phyloP scores from a whole-genome alignment of 1,140 invertebrate species.

The Plutomurus gul region DNA sequence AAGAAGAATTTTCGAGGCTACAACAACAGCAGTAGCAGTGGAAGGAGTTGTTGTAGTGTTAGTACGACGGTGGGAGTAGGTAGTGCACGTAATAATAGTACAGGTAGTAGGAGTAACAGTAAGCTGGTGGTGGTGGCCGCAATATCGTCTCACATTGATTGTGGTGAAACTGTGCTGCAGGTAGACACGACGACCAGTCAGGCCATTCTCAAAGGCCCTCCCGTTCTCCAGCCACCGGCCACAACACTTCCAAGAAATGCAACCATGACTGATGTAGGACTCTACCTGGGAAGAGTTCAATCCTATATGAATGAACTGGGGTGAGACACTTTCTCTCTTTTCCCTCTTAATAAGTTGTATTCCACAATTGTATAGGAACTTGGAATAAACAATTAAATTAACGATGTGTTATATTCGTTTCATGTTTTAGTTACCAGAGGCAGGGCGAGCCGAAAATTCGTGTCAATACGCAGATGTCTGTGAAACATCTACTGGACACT shows the following conservation, averaged over 20 bases:
- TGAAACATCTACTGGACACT: slow-evolving; percentile 46
- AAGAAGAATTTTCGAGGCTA: too few species aligned
- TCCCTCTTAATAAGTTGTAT: too few species aligned
- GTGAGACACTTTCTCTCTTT: not conserved
- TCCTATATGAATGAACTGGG: slow-evolving; percentile 48
- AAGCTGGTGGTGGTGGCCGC: too few species aligned
- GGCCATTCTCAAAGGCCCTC: not conserved
- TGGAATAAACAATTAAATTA: not conserved
- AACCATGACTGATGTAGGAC: slow-evolving; percentile 36
- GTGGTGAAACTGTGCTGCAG: not conserved
- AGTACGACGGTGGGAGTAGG: too few species aligned
- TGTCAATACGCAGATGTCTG: slow-evolving; percentile 43
- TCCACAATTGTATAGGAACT: not conserved
- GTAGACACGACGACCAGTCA: not conserved
- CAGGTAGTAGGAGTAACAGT: too few species aligned
- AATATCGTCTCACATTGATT: too few species aligned
- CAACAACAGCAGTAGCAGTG: too few species aligned
- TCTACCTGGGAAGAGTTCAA: slow-evolving; percentile 46
- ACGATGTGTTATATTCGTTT: not conserved
- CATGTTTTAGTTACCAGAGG: slow-evolving; percentile 41
- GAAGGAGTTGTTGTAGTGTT: too few species aligned
- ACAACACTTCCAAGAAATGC: not conserved
- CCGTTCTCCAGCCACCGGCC: not conserved
- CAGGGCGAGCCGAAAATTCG: slow-evolving; percentile 48
- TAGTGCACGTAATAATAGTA: too few species aligned